A percentile compares a stretch with the other conserved stretches of the same genome.
Conservation (phyloP, 2,888 invertebrate species). For the Sepioteuthis lessoniana region DNA sequence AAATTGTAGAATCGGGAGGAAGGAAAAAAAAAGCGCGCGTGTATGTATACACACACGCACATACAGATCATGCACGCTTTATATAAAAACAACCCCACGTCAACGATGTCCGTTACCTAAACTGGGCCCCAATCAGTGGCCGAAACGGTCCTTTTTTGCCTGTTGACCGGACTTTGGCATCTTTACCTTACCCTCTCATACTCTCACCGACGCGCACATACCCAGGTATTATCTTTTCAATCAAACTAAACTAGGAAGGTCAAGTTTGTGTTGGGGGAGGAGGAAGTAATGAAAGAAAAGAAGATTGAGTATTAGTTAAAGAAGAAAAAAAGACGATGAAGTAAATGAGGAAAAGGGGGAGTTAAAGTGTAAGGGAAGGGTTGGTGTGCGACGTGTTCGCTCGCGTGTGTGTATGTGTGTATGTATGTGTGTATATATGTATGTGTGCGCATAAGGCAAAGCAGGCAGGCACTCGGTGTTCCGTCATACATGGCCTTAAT, state of each 20-base stretch:
- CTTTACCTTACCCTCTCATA: background rate
- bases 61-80: background rate
- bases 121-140: conserved; percentile 13
- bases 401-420: background rate
- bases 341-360: background rate
- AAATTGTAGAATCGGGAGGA: background rate
- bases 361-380: background rate
- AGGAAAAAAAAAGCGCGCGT: background rate
- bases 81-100: background rate
- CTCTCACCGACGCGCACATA: background rate
- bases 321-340: background rate
- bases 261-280: conserved; percentile 1
- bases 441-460: background rate
- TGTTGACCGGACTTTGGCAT: background rate
- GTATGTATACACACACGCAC: background rate
- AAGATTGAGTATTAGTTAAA: background rate
- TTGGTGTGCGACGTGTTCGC: background rate
- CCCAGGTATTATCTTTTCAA: conserved; percentile 25
- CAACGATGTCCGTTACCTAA: conserved; percentile 33
- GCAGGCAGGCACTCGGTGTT: conserved; percentile 40
- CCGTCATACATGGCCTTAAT: conserved; percentile 43
- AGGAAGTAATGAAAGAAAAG: background rate
- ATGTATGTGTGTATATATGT: background rate
- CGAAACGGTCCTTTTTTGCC: conserved; percentile 25
- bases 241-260: conserved; percentile 23